A percentile compares a stretch with the other conserved stretches of the same genome.
Evolutionary conservation across 2,113 vertebrate genomes (phyloP).

Genomic region (Epinephelus lanceolatus): DNA sequence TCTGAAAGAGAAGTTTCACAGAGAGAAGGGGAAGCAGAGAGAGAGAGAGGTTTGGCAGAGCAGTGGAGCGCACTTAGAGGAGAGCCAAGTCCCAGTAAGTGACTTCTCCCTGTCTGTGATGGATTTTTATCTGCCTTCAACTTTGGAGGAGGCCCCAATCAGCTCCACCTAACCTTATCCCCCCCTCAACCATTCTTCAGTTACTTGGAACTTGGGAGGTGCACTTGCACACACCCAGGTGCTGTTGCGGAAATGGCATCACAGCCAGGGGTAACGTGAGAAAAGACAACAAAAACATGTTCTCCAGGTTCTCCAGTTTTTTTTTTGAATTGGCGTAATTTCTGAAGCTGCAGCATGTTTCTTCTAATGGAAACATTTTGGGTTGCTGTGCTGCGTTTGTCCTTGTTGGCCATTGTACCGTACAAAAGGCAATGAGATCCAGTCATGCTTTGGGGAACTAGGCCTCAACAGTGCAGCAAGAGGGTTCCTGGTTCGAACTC

Average conservation of each 20-base stretch:
- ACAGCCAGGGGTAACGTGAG: slow-evolving; percentile 16
- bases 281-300: not conserved
- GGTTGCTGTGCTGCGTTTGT: too few species aligned
- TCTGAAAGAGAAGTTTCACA: slow-evolving; percentile 35
- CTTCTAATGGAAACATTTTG: too few species aligned
- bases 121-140: slow-evolving; percentile 70
- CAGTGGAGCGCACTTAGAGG: slow-evolving; percentile 81
- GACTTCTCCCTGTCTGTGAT: slow-evolving; percentile 11
- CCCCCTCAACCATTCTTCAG: slow-evolving; percentile 44
- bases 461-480: too few species aligned
- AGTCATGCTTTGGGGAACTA: too few species aligned
- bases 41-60: slow-evolving; percentile 68
- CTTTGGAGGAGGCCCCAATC: slow-evolving; percentile 44
- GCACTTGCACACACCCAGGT: slow-evolving; percentile 67
- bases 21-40: slow-evolving; percentile 51
- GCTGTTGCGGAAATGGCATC: slow-evolving; percentile 55
- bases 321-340: too few species aligned
- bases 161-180: slow-evolving; percentile 50
- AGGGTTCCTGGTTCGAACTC: too few species aligned
- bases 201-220: slow-evolving; percentile 40
- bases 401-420: too few species aligned
- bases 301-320: too few species aligned
- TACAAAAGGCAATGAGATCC: too few species aligned
- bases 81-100: slow-evolving; percentile 83
- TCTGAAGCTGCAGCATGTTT: too few species aligned